Base-by-base conservation (phyloP, 2,888 invertebrate genomes). In the Alviniconcha strummeri region DNA sequence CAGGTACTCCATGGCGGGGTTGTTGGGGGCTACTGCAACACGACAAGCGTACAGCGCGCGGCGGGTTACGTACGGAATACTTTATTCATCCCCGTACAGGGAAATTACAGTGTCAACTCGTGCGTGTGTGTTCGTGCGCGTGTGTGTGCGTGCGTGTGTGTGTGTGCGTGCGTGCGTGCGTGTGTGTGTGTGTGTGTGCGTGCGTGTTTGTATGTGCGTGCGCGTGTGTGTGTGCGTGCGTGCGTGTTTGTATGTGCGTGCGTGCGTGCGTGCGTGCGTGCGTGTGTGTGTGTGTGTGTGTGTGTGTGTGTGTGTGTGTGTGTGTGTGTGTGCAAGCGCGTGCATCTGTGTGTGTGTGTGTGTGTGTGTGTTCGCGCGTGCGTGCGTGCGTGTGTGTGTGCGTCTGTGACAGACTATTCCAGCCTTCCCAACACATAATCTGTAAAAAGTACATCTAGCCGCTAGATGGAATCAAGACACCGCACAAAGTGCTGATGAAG, bases 1-100 rank as follows among this genome's bases (percentile, higher is more conserved):
- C 80, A 93, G 89, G 87, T 91, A 93, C 88, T 93, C 93, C 93
- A 93, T 93, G 86, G 84, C 87, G 84, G 87, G 86, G 74, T 74
- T 71, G 56, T 80, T 52, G 15, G 60, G 64, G 7, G 11, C 69
- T 19, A 54, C 74, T 52, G 75, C 56, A 57, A 67, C 19, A 56
- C 54, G 60, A 79, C 67, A 77, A 15, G 72, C 69, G 57, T 55
- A 56, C 36, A 60, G 36, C 36, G 36, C 36, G 36, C 36, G 36
- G 36, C 36, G 36, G 36, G 36, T 36, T 36, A 36, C 36, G 36
- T 36, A 36, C 36, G 3, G 36, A 3, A 36, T 36, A 36, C 36
- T 1, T 36, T 36, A 36, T 36, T 36, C 36, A 36, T 36, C 36
- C 36, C 36, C 36, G 36, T 64, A 15, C 64, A n/a, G 36, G 36